These are phyloP conservation scores for Euproctis similis DNA, from an alignment of 2,888 invertebrate genomes.

Conservation along the genomic window DNA sequence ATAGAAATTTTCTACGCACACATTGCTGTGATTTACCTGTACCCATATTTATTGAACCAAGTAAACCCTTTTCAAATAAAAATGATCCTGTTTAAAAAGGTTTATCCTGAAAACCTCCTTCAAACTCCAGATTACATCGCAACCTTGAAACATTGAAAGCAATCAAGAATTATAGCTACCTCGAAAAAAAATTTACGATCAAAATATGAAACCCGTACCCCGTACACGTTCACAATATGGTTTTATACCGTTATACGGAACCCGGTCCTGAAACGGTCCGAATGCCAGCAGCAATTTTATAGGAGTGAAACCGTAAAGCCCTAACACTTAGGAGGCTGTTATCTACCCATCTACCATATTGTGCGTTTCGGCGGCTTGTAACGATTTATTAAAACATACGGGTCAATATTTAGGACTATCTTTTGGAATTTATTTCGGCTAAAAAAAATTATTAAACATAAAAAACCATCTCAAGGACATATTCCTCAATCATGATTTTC, in stretches of 20 bases:
- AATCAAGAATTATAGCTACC: conserved; percentile 2
- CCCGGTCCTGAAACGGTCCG: conserved; percentile 20
- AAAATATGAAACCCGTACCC: conserved; percentile 26
- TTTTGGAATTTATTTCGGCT: no score
- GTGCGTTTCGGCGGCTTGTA: conserved; percentile 63
- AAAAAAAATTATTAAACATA: neutral
- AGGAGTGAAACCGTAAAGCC: conserved; percentile 44
- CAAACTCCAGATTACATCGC: neutral
- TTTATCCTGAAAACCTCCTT: no score
- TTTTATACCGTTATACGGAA: conserved; percentile 15
- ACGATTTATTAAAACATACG: conserved; percentile 42
- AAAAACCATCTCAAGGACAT: no score
- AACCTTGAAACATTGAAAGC: conserved; percentile 15
- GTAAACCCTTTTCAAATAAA: no score
- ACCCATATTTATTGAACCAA: no score
- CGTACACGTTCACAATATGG: conserved; percentile 28
- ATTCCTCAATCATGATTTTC: no score
- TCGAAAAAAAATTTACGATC: conserved; percentile 17
- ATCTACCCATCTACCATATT: conserved; percentile 69
- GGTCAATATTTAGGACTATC: conserved; percentile 16
- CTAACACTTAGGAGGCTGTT: conserved; percentile 54
- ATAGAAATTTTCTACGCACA: no score
- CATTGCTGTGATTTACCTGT: no score
- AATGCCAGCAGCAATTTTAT: conserved; percentile 36
- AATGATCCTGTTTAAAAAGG: no score